A percentile compares a stretch with the other conserved stretches of the same genome.
phyloP scores from a whole-genome alignment of 1,140 invertebrate genomes.

The Stegodyphus dumicola region DNA sequence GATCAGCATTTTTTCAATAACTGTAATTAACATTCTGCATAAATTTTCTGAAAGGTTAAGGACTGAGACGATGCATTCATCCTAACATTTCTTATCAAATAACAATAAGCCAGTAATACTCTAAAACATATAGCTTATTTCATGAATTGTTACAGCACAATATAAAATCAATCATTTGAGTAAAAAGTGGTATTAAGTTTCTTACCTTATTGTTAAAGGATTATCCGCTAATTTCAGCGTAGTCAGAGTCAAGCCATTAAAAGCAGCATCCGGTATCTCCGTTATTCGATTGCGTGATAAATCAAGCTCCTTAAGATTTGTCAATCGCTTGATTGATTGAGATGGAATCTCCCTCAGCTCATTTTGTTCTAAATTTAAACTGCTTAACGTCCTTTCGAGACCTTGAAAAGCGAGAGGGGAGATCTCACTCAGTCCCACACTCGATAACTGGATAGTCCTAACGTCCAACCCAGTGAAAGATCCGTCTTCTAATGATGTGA shows the following conservation, averaged over 20 bases:
- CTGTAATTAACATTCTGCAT: no score
- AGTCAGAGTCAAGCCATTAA: constrained; percentile 73
- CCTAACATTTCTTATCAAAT: no score
- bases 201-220: constrained; percentile 31
- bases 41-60: no score
- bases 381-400: constrained; percentile 81
- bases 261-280: constrained; percentile 75
- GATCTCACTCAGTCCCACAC: constrained; percentile 81
- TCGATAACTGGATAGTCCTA: constrained; percentile 83
- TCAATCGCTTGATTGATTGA: constrained; percentile 76
- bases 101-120: no score
- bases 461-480: constrained; percentile 81
- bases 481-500: constrained; percentile 74
- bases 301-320: constrained; percentile 83
- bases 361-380: constrained; percentile 84
- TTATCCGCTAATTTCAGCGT: constrained; percentile 83
- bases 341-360: constrained; percentile 82
- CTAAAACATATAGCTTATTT: no score
- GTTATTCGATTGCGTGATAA: constrained; percentile 86
- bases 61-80: no score
- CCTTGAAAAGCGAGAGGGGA: constrained; percentile 81
- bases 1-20: no score
- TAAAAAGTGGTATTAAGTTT: background rate
- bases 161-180: no score
- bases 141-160: no score